Evolutionary conservation across 2,113 vertebrate species (phyloP), one percentile per base, ranked within the genome.

Genomic region (Struthidea cinerea): DNA sequence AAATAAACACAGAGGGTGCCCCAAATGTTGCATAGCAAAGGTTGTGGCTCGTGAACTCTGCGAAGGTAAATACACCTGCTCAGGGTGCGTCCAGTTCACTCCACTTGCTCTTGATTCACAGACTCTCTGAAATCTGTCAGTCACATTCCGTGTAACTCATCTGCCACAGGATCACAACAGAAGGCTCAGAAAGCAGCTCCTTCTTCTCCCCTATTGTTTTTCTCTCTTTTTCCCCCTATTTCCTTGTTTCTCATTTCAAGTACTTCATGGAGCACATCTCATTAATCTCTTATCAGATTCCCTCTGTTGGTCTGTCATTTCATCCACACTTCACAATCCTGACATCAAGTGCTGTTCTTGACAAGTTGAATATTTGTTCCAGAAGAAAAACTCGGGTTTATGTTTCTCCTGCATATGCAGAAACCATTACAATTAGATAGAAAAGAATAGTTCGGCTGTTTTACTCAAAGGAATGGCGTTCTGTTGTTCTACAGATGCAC

Each of bases 291-390:
- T 63, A 35, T 21, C 71, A 86, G 90, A 69, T 93, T 94, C 70
- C 30, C 70, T 96, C 92, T 76, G 63, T 50, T 95, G 70, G 35
- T 86, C 75, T 93, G 76, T 80, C 89, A 89, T 59, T 90, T 88
- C 3, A 4, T 96, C 94, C 73, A 41, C 42, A 24, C 64, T 92
- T 86, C 44, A 56, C 47, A 74, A 75, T 91, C 47, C 39, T 90
- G 79, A 83, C 55, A 83, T 65, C 57, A 37, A 61, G 41, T 52
- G 79, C 53, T 83, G 2, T 49, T 87, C 53, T 85, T 94, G 88
- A 93, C 70, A 92, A 65, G 37, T 55, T 0, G 7, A 87, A 55
- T 88, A 87, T 70, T 81, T 81, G 18, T 90, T 93, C 67, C 88
- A 93, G 71, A 77, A 81, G 78, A 55, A 73, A 79, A 87, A 65